Evolutionary conservation across 2,888 invertebrate species (phyloP).

Genomic region (Lasioglossum morio): DNA sequence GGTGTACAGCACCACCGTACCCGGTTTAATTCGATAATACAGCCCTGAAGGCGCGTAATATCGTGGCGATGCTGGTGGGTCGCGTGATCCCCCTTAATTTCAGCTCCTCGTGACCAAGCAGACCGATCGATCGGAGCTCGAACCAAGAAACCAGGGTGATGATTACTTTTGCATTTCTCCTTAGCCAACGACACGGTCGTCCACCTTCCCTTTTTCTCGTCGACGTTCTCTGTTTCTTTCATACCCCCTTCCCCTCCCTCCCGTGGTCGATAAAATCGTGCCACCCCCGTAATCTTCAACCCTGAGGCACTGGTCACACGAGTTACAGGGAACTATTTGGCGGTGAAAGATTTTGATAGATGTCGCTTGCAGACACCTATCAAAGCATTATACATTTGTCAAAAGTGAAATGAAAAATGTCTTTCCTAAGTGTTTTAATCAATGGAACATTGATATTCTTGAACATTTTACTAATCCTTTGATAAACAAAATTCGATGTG

Average conservation of each 20-base stretch:
- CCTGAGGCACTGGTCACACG: background rate
- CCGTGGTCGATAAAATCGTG: slow-evolving; percentile 42
- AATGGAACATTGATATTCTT: too few relatives aligned
- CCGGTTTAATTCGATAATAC: slow-evolving; percentile 74
- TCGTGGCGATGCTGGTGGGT: slow-evolving; percentile 58
- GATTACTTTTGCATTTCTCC: slow-evolving; percentile 68
- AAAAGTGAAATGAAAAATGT: too few relatives aligned
- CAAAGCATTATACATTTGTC: background rate
- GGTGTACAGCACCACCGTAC: slow-evolving; percentile 10
- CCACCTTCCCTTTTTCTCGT: background rate
- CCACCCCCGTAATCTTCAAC: slow-evolving; percentile 29
- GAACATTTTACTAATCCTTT: too few relatives aligned
- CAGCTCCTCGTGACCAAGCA: slow-evolving; percentile 24
- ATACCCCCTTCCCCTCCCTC: too few relatives aligned
- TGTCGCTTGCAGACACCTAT: background rate
- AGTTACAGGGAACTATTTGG: too few relatives aligned
- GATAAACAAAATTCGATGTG: too few relatives aligned
- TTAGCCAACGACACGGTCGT: slow-evolving; percentile 42
- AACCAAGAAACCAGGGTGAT: slow-evolving; percentile 54
- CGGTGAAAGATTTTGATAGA: background rate
- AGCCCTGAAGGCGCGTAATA: slow-evolving; percentile 66
- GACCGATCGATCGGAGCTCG: slow-evolving; percentile 25
- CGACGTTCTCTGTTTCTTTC: background rate
- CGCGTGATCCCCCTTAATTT: slow-evolving; percentile 80
- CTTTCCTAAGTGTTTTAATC: too few relatives aligned